phyloP scores from a whole-genome alignment of 1,140 invertebrate genomes.

The honey bee (Apis mellifera) region DNA sequence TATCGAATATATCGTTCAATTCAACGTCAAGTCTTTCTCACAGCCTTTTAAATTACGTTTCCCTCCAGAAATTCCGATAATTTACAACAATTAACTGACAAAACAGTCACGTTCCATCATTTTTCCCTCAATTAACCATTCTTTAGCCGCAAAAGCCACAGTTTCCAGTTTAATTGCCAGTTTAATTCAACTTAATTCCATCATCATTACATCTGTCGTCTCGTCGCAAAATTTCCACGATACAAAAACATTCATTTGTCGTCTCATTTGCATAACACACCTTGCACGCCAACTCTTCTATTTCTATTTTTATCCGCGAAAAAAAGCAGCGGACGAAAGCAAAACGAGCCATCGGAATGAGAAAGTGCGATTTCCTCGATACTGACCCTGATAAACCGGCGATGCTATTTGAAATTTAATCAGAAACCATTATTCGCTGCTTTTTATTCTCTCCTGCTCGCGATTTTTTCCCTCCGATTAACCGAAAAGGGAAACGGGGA shows the following conservation, averaged over 20 bases:
- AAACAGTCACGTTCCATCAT: constrained; percentile 1
- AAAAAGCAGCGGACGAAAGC: constrained; percentile 20
- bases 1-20: neutral
- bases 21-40: too few relatives aligned
- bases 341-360: constrained; percentile 31
- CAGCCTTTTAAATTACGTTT: neutral
- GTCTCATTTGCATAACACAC: constrained; percentile 17
- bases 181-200: neutral
- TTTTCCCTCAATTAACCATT: constrained; percentile 27
- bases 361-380: constrained; percentile 33
- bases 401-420: constrained; percentile 32
- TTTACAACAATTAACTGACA: neutral
- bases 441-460: neutral
- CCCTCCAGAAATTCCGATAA: neutral
- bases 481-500: neutral
- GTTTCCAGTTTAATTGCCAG: neutral
- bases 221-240: neutral
- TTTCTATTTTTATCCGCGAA: neutral
- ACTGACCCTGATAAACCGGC: constrained; percentile 28
- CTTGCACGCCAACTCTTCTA: neutral
- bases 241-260: neutral
- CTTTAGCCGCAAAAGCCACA: neutral
- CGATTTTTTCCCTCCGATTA: neutral
- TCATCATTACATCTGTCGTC: too few relatives aligned
- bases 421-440: neutral